Evolutionary conservation across 2,113 vertebrate species (phyloP), one percentile per base, ranked within the genome.

Genomic region (Ellobius talpinus): DNA sequence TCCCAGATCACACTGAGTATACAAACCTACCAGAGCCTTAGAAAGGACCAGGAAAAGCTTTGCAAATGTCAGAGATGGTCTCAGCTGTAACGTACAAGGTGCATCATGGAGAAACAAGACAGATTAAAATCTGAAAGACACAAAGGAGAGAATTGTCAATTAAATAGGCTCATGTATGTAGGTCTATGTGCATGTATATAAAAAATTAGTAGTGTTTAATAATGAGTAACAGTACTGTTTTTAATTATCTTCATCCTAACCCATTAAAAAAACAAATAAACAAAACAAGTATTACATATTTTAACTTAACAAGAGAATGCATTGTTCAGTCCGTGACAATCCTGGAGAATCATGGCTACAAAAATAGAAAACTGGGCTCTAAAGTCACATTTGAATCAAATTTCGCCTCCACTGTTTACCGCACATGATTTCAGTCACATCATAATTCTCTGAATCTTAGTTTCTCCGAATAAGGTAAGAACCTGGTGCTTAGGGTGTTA

Each of bases 31-130:
- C 0, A 26, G 63, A 97, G 89, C 7, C 65, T 65, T 92, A 92
- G 23, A 21, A 65, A 95, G 79, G 81, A 42, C 82, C 65, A 93
- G n/a, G 73, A 88, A 92, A 95, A 73, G n/a, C 31, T 94, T 90
- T 89, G 58, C 61, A 39, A 24, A 14, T 92, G 24, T 78, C 84
- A 86, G 23, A 61, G 63, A 42, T 52, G 81, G 81, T 73, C 90
- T 72, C 95, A 89, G 55, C 84, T 76, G 74, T 39, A 33, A 42
- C 1, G 33, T 63, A 77, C 87, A 93, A 95, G 13, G 0, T 73
- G 5, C 39, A 70, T 76, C 63, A 58, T 90, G 88, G 45, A 76
- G 76, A 82, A 33, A 47, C 17, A 76, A 87, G 47, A 78, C 65
- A 39, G 93, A 39, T 65, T 88, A 94, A 89, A 94, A 47, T 74